Percentiles rank a stretch among this genome's conserved stretches.
Conservation (phyloP, 2,113 vertebrate genomes). For the Leptobrachium leishanense region DNA sequence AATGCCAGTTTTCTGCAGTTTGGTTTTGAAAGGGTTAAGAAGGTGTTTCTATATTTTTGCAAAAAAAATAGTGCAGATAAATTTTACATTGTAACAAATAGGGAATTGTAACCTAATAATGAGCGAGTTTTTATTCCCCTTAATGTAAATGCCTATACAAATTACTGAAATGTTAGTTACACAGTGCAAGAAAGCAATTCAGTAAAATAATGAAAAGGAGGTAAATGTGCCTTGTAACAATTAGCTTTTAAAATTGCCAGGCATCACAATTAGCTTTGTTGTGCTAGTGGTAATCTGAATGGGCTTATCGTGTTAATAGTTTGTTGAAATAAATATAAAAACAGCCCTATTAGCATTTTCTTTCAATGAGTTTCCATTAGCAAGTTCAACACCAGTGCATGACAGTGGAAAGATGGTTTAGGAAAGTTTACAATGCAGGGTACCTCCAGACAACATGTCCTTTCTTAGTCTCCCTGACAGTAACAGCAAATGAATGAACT, state of each 20-base stretch:
- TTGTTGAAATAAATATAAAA: too few relatives aligned
- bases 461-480: too few relatives aligned
- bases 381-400: too few relatives aligned
- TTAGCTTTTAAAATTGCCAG: neutral
- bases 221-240: constrained; percentile 2
- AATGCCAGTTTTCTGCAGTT: too few relatives aligned
- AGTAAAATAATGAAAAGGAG: neutral
- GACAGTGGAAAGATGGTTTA: too few relatives aligned
- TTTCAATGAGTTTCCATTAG: too few relatives aligned
- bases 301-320: too few relatives aligned
- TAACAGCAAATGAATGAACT: too few relatives aligned
- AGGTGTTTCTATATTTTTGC: neutral
- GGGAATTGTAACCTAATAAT: neutral
- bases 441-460: too few relatives aligned
- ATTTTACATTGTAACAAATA: neutral
- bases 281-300: neutral
- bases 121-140: neutral
- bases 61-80: neutral
- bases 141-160: neutral
- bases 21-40: too few relatives aligned
- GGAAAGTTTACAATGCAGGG: too few relatives aligned
- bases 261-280: neutral
- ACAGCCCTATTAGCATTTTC: too few relatives aligned
- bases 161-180: constrained; percentile 1
- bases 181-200: neutral